Evolutionary conservation across 1,140 invertebrate genomes (phyloP).

Genomic region (Apis florea): DNA sequence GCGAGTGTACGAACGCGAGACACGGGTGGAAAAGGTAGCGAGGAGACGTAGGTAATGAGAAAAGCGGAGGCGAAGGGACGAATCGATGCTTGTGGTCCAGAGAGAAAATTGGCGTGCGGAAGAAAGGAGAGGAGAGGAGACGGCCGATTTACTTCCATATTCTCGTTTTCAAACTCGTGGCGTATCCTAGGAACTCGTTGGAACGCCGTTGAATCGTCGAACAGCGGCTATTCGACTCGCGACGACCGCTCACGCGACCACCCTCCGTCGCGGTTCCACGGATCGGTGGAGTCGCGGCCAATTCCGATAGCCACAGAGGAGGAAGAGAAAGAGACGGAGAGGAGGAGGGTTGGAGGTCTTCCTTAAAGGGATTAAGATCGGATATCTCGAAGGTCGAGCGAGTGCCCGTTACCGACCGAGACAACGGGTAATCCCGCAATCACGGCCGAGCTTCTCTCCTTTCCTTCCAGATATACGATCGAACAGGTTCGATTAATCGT

Average conservation of each 20-base stretch:
- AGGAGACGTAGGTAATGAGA: not conserved
- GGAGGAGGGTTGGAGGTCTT: constrained; percentile 15
- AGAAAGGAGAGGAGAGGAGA: constrained; percentile 1
- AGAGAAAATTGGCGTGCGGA: not conserved
- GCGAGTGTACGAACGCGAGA: constrained; percentile 51
- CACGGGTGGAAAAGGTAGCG: constrained; percentile 5
- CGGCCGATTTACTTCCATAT: constrained; percentile 56
- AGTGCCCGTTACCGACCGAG: constrained; percentile 15
- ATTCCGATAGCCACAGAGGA: no score
- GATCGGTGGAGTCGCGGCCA: no score
- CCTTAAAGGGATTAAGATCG: constrained; percentile 43
- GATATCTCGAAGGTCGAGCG: constrained; percentile 48
- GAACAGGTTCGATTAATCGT: constrained; percentile 37
- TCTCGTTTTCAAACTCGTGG: no score
- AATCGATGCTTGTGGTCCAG: not conserved
- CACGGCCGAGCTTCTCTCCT: constrained; percentile 20
- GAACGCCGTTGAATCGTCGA: no score
- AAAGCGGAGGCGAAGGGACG: not conserved
- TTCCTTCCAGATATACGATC: constrained; percentile 36
- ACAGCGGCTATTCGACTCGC: no score
- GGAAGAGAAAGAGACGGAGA: not conserved
- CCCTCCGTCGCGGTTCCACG: no score
- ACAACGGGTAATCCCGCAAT: constrained; percentile 59
- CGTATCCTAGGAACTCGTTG: no score
- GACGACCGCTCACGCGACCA: no score